These are phyloP conservation scores for Colistium nudipinnis DNA, from an alignment of 2,113 vertebrate species.

Conservation along the genomic window DNA sequence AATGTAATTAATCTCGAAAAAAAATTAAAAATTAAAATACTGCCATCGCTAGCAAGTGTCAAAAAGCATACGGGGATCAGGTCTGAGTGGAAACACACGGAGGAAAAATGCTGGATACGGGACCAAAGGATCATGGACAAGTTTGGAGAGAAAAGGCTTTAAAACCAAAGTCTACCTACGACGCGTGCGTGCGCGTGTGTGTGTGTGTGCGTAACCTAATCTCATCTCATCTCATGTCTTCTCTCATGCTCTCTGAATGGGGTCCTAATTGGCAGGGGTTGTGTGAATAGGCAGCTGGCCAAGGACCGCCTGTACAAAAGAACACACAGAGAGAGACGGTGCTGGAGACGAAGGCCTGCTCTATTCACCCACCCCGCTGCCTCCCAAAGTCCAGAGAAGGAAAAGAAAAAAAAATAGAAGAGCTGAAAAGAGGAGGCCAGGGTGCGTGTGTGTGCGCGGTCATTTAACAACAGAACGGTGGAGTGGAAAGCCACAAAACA, in stretches of 20 bases:
- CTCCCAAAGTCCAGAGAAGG: constrained; percentile 18
- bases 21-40: background rate
- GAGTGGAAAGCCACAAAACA: constrained; percentile 70
- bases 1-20: background rate
- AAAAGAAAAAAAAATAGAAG: constrained; percentile 17
- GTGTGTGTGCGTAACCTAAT: constrained; percentile 26
- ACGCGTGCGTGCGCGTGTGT: background rate
- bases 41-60: constrained; percentile 4
- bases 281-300: constrained; percentile 92
- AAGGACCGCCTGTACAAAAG: constrained; percentile 77
- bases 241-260: constrained; percentile 85
- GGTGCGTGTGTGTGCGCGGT: constrained; percentile 19
- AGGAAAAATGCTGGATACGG: constrained; percentile 12
- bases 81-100: background rate
- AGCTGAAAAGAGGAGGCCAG: constrained; percentile 44
- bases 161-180: constrained; percentile 33
- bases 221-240: constrained; percentile 64
- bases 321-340: constrained; percentile 64
- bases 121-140: constrained; percentile 8
- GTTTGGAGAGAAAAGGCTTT: constrained; percentile 19
- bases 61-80: background rate
- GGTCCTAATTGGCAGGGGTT: constrained; percentile 88
- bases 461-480: constrained; percentile 63
- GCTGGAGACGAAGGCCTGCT: constrained; percentile 58
- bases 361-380: constrained; percentile 66